Percentiles rank a stretch among this genome's conserved stretches.
These are phyloP conservation scores for Colius striatus DNA, from an alignment of 2,113 vertebrate genomes.

Conservation along the genomic window DNA sequence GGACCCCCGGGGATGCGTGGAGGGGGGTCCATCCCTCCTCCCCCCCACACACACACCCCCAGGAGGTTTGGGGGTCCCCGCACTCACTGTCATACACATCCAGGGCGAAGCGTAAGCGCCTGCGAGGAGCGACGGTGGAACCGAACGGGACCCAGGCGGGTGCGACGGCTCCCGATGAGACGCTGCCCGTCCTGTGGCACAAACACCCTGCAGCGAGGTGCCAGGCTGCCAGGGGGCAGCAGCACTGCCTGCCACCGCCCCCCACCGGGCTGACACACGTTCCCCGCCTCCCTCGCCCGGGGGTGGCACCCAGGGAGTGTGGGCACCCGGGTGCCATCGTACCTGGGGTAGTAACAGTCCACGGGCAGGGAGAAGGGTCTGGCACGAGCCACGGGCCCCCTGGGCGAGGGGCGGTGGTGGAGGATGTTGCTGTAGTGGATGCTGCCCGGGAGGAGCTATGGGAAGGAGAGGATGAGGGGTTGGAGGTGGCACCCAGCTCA, in stretches of 20 bases:
- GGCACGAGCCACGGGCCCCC: neutral
- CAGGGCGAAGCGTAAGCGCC: neutral
- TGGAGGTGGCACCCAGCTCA: neutral
- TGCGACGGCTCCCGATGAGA: neutral
- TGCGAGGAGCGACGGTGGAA: neutral
- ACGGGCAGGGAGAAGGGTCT: neutral
- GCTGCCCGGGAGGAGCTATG: neutral
- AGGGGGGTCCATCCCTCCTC: no score
- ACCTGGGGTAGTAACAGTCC: conserved; percentile 20
- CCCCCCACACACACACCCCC: no score
- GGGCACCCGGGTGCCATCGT: neutral
- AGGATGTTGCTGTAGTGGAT: neutral
- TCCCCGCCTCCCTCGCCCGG: no score
- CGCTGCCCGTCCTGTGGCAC: neutral
- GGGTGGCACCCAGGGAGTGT: no score
- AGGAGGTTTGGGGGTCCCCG: no score
- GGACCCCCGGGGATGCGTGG: no score
- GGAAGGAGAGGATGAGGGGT: fast-evolving
- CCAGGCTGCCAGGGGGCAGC: no score
- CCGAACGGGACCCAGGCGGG: neutral
- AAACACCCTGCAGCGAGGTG: fast-evolving
- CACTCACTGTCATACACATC: neutral
- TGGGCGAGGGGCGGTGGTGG: neutral
- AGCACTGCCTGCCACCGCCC: no score
- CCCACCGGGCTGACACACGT: no score